Conservation (phyloP, 2,888 invertebrate species). For the Leucania comma region DNA sequence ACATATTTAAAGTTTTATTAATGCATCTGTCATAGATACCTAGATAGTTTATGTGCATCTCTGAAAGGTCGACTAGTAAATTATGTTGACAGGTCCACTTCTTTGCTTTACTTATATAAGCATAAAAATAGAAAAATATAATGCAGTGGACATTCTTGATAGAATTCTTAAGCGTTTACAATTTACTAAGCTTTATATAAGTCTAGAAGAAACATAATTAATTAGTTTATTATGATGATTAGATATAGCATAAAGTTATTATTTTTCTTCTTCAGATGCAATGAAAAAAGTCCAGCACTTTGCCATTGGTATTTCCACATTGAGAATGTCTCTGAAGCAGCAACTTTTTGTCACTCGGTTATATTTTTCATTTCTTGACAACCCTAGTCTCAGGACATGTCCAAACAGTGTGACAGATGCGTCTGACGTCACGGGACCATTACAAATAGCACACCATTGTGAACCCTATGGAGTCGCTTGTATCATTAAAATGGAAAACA, state of each 20-base stretch:
- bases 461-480: conserved; percentile 22
- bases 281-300: no score
- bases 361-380: neutral
- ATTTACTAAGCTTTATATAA: no score
- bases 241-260: no score
- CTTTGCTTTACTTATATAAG: neutral
- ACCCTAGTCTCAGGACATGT: conserved; percentile 34
- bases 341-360: neutral
- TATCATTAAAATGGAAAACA: conserved; percentile 33
- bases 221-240: no score
- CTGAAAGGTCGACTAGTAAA: neutral
- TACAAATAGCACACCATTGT: conserved; percentile 34
- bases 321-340: neutral
- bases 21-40: neutral
- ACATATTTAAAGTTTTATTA: neutral
- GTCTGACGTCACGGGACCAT: conserved; percentile 31
- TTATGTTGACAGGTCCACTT: neutral
- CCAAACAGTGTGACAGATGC: conserved; percentile 49
- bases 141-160: no score
- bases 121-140: neutral
- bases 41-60: neutral
- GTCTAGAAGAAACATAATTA: no score
- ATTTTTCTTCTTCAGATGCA: no score
- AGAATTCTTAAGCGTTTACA: no score
- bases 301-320: neutral